Evolutionary conservation across 2,888 invertebrate species (phyloP), one percentile per base, ranked within the genome.

Genomic region (Drosophila sordidula): DNA sequence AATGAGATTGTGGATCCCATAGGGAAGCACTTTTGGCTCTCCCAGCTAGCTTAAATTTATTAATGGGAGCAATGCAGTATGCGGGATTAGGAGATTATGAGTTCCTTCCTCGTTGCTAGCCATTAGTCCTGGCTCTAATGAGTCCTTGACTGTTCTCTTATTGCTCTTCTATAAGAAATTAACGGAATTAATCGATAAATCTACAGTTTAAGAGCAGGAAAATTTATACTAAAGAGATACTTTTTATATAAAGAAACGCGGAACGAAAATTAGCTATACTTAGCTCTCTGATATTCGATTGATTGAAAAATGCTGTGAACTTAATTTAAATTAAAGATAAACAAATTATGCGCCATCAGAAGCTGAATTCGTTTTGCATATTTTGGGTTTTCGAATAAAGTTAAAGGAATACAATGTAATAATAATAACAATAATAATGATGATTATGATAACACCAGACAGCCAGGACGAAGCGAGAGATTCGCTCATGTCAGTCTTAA

Each of bases 301-400:
- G 11, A 52, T 34, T 36, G 29, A 39, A 51, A 34, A 50, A 26
- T 34, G 62, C n/a, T 50, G 55, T 25, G 38, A 67, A 65, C 64
- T 77, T 77, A 67, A 77, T 83, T 89, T 67, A 79, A 89, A 88
- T 85, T 77, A 77, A 79, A 89, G 71, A 74, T 70, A 89, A 87
- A 80, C 81, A 84, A 84, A 87, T 87, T 78, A 78, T 80, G 63
- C 78, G 55, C 58, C 76, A 70, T 75, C 70, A 69, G 58, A 75
- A 70, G 73, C 63, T 51, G 49, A 70, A 57, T 55, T 72, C 74
- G 70, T 72, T 87, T 74, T 76, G 88, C 87, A 84, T 89, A 81
- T 84, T 84, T 70, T 57, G 54, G 62, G 65, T 67, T 77, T 61
- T 54, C 50, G 62, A 57, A 72, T 80, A 68, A 80, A 65, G 63